Conservation (phyloP, 35 echinoderm and acorn worm species). For the Heliocidaris erythrogramma region DNA sequence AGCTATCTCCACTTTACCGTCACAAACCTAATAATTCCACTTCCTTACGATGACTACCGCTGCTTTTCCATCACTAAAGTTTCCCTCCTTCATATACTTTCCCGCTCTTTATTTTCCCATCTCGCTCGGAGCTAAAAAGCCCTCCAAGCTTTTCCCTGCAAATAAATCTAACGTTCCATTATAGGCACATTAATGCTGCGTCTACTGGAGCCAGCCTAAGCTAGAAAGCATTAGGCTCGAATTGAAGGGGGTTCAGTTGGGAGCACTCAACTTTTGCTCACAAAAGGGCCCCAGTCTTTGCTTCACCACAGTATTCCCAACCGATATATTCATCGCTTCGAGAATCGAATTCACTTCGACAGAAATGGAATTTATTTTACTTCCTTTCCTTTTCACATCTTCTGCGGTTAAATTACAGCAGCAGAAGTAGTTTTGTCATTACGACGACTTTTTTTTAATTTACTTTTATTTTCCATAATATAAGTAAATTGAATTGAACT, state of each 20-base stretch:
- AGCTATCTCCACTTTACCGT: not conserved
- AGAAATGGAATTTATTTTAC: not conserved
- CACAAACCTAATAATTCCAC: slow-evolving; percentile 10
- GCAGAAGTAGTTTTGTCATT: too few species aligned
- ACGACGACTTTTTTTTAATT: not conserved
- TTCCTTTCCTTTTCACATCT: not conserved
- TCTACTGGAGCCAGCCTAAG: not conserved
- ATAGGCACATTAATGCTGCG: not conserved
- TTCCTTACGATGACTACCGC: not conserved
- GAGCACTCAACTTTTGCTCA: not conserved
- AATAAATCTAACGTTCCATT: slow-evolving; percentile 5
- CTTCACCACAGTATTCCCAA: not conserved
- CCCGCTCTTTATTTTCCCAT: not conserved
- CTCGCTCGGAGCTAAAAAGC: not conserved
- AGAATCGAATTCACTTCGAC: not conserved
- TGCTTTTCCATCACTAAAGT: not conserved
- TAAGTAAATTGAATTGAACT: too few species aligned
- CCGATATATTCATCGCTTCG: not conserved
- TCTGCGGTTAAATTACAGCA: not conserved
- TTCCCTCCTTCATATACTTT: not conserved
- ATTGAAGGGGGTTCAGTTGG: not conserved
- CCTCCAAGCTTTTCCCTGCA: not conserved
- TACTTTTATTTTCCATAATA: not conserved
- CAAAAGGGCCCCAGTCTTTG: not conserved
- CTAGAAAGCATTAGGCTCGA: not conserved